These are phyloP conservation scores for Peromyscus maniculatus DNA, from an alignment of 2,113 vertebrate species.

Conservation along the genomic window DNA sequence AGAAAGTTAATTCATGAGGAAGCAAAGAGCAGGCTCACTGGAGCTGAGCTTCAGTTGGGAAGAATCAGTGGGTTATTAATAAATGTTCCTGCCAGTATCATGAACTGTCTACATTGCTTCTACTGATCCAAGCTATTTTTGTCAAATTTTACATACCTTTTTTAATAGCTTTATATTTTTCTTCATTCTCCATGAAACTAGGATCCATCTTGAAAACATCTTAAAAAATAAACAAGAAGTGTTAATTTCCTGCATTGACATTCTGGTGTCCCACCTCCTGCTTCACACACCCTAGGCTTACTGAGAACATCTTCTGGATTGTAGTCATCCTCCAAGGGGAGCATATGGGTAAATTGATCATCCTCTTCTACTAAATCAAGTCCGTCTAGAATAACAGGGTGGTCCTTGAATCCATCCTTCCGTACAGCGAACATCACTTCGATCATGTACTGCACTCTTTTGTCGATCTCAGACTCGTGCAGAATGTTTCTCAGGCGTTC, in stretches of 20 bases:
- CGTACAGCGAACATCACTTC: constrained; percentile 99
- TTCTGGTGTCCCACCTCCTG: not conserved
- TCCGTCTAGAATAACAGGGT: constrained; percentile 94
- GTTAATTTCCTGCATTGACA: constrained; percentile 38
- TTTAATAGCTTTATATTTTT: constrained; percentile 97
- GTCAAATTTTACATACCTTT: constrained; percentile 89
- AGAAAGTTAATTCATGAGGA: not conserved
- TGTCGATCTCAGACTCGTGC: constrained; percentile 98
- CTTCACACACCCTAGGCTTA: constrained; percentile 83
- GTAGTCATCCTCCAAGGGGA: constrained; percentile 98
- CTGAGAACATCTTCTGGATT: constrained; percentile 96
- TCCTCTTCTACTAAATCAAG: constrained; percentile 98
- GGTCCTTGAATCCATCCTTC: constrained; percentile 99
- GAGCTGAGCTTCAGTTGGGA: not conserved
- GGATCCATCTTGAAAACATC: constrained; percentile 99
- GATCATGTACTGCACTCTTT: constrained; percentile 99
- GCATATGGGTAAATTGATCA: constrained; percentile 99
- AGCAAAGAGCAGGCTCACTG: not conserved
- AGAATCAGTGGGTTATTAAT: not conserved
- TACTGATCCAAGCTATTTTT: not conserved
- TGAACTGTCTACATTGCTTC: not conserved
- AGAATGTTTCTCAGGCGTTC: constrained; percentile 98
- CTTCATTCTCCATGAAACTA: constrained; percentile 97
- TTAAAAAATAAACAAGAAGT: constrained; percentile 81
- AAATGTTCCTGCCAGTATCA: not conserved